Evolutionary conservation across 1,140 invertebrate genomes (phyloP).

Genomic region (Orussus abietinus): DNA sequence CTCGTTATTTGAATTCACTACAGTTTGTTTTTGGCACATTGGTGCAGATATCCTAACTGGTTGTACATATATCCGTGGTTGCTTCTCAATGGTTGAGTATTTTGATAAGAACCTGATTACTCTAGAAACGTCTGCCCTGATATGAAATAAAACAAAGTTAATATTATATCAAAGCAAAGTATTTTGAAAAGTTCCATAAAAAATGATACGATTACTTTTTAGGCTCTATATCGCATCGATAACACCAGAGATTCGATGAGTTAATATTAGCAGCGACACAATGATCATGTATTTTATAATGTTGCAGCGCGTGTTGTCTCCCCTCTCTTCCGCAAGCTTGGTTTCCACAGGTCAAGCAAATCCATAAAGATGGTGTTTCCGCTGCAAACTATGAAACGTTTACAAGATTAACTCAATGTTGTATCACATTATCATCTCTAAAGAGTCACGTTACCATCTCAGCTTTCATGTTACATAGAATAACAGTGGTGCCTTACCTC

Average conservation of each 20-base stretch:
- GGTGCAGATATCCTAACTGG: conserved; percentile 4
- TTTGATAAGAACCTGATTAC: too few species aligned
- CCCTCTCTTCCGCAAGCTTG: conserved; percentile 71
- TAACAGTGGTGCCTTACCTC: too few species aligned
- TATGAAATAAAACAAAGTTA: too few species aligned
- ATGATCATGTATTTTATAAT: conserved; percentile 73
- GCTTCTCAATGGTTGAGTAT: conserved; percentile 15
- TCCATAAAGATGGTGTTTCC: conserved; percentile 55
- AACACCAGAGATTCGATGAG: conserved; percentile 73
- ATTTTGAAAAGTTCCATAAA: conserved; percentile 2
- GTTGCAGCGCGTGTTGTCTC: conserved; percentile 71
- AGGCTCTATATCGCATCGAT: conserved; percentile 62
- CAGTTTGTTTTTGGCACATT: conserved; percentile 14
- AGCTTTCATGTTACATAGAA: background rate
- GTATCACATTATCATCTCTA: conserved; percentile 5
- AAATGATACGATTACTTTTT: conserved; percentile 24
- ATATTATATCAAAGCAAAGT: background rate
- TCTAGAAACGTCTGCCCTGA: too few species aligned
- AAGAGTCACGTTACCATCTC: background rate
- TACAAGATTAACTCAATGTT: background rate
- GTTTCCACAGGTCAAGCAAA: conserved; percentile 70
- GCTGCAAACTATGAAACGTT: conserved; percentile 11
- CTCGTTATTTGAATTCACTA: conserved; percentile 12
- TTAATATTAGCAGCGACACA: conserved; percentile 69
- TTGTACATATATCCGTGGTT: background rate